Conservation (phyloP, 2,888 invertebrate genomes). For the Lathronympha strigana region DNA sequence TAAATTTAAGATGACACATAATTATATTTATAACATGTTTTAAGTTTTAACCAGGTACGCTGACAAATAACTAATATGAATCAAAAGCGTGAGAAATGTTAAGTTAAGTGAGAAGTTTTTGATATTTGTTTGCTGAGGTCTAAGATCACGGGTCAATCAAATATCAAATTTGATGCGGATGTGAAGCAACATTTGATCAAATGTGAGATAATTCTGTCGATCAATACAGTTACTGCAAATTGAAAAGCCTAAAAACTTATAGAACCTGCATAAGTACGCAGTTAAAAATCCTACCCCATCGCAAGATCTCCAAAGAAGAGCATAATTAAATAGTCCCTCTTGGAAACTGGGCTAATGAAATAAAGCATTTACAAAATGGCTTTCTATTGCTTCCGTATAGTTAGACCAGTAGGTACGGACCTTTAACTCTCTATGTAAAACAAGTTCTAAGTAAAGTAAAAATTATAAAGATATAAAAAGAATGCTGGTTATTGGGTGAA, state of each 20-base stretch:
- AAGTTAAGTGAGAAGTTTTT: conserved; percentile 13
- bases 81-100: background rate
- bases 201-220: conserved; percentile 25
- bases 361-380: too few species aligned
- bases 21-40: too few species aligned
- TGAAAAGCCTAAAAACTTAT: background rate
- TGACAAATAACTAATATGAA: conserved; percentile 3
- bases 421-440: too few species aligned
- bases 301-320: too few species aligned
- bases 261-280: background rate
- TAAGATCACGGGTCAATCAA: conserved; percentile 35
- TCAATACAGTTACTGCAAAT: conserved; percentile 9
- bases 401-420: too few species aligned
- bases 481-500: conserved; percentile 39
- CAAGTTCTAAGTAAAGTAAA: too few species aligned
- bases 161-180: conserved; percentile 31
- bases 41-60: background rate
- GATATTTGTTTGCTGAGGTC: conserved; percentile 25
- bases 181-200: conserved; percentile 22
- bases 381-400: too few species aligned
- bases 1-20: background rate
- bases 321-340: too few species aligned
- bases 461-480: too few species aligned
- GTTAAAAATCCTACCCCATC: background rate
- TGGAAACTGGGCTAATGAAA: too few species aligned